Evolutionary conservation across 2,797 vertebrate species (phyloP), one percentile per base, ranked within the genome.

Genomic region (Anguilla pacifica): DNA sequence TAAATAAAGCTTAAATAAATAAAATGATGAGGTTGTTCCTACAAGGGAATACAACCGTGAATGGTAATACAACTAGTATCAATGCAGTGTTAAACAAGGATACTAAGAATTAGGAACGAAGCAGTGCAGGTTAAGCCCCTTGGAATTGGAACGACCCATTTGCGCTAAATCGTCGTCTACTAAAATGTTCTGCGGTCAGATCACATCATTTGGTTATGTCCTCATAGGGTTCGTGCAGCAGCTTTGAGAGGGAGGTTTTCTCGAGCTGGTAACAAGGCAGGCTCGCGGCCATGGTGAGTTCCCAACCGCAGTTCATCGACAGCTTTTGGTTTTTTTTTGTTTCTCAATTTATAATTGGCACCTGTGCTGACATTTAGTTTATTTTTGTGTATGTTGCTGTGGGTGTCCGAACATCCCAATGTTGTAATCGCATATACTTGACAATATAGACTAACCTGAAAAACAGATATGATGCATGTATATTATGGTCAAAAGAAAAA

Each of bases 261-360:
- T 79, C 25, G 87, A 53, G 79, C 89, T 59, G 90, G 91, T 83
- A 53, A 89, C 86, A 93, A 86, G 93, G 93, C 92, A 2, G 92
- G 64, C 90, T 90, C 53, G 82, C 92, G 87, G 90, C 90, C 55
- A 96, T 96, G 96, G 96, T 96, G 90, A 96, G 95, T 91, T 39
- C 74, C 31, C 13, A 10, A 11, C 64, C 57, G 6, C 31, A 1
- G 0, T n/a, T n/a, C 35, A 9, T 51, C 19, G 5, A n/a, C 13
- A 81, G 25, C 25, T 64, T 11, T 64, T 28, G 67, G 0, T 25
- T 46, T 19, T 10, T 2, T 15, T 51, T 51, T 6, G 22, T 74
- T 31, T 74, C 28, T 74, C 70, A 31, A 13, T 39, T 74, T 67
- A 2, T 74, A 74, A 39, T 13, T 15, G 70, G 10, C 31, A 74